These are phyloP conservation scores for Hypotaenidia okinawae DNA, from an alignment of 2,797 vertebrate species.

Conservation along the genomic window DNA sequence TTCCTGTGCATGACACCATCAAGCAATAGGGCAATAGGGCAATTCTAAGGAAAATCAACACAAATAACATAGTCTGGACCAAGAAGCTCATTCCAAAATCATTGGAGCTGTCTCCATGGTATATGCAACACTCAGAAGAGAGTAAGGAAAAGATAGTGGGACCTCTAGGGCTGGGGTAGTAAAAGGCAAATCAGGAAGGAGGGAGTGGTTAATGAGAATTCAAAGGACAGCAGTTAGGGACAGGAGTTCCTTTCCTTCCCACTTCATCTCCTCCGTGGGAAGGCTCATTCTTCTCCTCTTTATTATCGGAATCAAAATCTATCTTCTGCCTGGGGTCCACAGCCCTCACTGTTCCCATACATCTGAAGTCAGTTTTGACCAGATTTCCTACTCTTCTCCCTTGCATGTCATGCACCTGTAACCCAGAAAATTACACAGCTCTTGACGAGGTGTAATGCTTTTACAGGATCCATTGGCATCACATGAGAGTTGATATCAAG, in stretches of 20 bases:
- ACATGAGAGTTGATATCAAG: background rate
- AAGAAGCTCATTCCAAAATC: background rate
- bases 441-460: background rate
- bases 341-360: background rate
- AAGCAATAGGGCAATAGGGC: background rate
- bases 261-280: background rate
- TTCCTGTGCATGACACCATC: background rate
- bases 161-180: background rate
- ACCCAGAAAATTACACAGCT: background rate
- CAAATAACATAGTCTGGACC: background rate
- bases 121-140: background rate
- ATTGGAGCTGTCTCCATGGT: background rate
- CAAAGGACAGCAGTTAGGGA: background rate
- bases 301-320: background rate
- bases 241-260: background rate
- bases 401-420: rapidly evolving
- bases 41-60: background rate
- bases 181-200: background rate
- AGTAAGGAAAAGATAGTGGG: background rate
- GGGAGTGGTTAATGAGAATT: background rate
- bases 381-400: background rate
- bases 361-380: background rate
- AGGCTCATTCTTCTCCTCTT: background rate
- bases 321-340: background rate
- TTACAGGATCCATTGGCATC: background rate